These are phyloP conservation scores for Merops nubicus DNA, from an alignment of 2,113 vertebrate species.

Conservation along the genomic window DNA sequence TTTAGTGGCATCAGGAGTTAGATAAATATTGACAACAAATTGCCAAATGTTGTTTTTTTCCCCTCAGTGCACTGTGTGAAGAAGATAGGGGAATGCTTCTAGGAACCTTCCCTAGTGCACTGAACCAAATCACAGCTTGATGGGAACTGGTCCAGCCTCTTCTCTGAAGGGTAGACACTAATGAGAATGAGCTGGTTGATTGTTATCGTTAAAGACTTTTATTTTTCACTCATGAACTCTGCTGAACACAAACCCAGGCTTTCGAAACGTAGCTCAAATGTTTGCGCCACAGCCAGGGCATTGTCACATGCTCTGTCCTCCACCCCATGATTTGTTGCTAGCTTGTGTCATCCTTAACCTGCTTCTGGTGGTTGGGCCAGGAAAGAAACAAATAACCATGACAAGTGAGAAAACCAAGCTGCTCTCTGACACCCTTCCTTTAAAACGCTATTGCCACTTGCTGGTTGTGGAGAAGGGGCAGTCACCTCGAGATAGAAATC, in stretches of 20 bases:
- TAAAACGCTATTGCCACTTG: neutral
- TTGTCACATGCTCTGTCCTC: conserved; percentile 21
- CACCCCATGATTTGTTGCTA: conserved; percentile 29
- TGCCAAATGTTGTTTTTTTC: conserved; percentile 66
- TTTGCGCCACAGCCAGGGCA: conserved; percentile 14
- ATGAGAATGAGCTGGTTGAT: conserved; percentile 19
- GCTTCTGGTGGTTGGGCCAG: conserved; percentile 23
- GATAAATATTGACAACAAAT: conserved; percentile 78
- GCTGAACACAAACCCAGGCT: conserved; percentile 35
- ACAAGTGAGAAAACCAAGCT: conserved; percentile 50
- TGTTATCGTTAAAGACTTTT: conserved; percentile 1
- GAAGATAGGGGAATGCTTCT: conserved; percentile 56
- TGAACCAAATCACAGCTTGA: conserved; percentile 44
- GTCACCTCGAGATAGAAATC: neutral
- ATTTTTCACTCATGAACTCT: conserved; percentile 33
- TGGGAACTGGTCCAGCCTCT: conserved; percentile 29
- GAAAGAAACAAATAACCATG: conserved; percentile 31
- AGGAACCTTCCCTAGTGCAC: conserved; percentile 50
- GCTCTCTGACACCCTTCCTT: neutral
- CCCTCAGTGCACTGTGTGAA: conserved; percentile 2
- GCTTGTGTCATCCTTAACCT: conserved; percentile 12
- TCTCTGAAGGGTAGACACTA: conserved; percentile 40
- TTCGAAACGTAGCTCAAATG: neutral
- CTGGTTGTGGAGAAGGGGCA: neutral
- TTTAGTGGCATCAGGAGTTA: conserved; percentile 73